phyloP scores from a whole-genome alignment of 2,797 vertebrate genomes.

The Lateolabrax maculatus region DNA sequence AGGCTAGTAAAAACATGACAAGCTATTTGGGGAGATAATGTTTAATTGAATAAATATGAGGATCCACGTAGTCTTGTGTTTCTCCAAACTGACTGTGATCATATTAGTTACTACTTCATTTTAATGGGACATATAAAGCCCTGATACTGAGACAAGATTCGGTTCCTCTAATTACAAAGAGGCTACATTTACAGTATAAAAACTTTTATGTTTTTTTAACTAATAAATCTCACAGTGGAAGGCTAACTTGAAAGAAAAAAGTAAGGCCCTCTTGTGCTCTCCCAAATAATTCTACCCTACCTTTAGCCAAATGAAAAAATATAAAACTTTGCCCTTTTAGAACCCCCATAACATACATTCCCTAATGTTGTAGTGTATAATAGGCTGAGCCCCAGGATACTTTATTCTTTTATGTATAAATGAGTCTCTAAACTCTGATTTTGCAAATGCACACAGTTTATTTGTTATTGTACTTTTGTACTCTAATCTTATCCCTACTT shows the following conservation, averaged over 20 bases:
- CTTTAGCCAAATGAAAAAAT: too few relatives aligned
- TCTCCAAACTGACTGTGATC: not conserved
- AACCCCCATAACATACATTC: not conserved
- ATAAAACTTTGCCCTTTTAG: not conserved
- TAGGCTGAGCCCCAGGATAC: not conserved
- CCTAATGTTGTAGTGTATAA: not conserved
- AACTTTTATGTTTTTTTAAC: too few relatives aligned
- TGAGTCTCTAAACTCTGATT: conserved; percentile 19
- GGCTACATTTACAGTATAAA: not conserved
- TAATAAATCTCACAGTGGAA: not conserved
- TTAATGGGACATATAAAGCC: not conserved
- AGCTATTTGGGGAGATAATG: too few relatives aligned
- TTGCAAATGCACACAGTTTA: conserved; percentile 8
- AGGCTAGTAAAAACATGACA: too few relatives aligned
- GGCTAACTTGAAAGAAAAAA: not conserved
- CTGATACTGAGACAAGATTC: not conserved
- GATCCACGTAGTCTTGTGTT: not conserved
- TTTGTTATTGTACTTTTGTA: conserved; percentile 35
- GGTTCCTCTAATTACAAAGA: not conserved
- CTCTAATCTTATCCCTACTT: conserved; percentile 34
- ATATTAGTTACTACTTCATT: not conserved
- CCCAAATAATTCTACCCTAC: not conserved
- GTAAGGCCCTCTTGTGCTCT: not conserved
- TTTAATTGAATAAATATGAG: too few relatives aligned
- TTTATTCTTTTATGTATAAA: conserved; percentile 2